Evolutionary conservation across 2,888 invertebrate species (phyloP), one percentile per base, ranked within the genome.

Genomic region (Lepetodrilus schrolli): DNA sequence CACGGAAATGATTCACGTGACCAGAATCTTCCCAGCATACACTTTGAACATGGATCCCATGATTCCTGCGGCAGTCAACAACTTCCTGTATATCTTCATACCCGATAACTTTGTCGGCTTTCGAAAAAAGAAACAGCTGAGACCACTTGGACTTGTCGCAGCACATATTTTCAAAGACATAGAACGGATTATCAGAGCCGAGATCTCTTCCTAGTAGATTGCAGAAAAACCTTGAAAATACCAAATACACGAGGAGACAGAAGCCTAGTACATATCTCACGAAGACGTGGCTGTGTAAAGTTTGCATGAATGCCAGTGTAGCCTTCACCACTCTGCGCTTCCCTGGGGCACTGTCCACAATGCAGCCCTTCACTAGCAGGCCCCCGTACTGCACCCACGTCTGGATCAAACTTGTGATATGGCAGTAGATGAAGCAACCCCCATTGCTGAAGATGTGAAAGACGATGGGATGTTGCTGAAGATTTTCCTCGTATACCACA

Each of bases 391-490:
- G 65, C 5, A 74, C 66, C 17, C 71, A 49, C 3, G 72, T 73
- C 50, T 75, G 78, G 21, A 87, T 93, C 74, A 93, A 93, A 75
- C 93, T 86, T 38, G 93, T 93, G 80, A 95, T 93, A 88, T 94
- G 93, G 78, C 93, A 93, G 88, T 94, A 95, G 8, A 94, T 91
- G 85, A 93, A 93, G 3, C 94, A 93, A 20, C 95, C 95, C n/a
- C 94, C 94, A 87, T 95, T 95, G 77, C 94, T 94, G 88, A 95
- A 95, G 73, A 94, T 92, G 84, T 95, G 95, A 87, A 95, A 93
- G 77, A 95, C 93, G 71, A 95, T 92, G 4, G 94, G 94, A 89
- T 94, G 94, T 38, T 92, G 92, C 86, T 94, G 93, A 75, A 94
- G 92, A 83, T 93, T 93, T 90, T 94, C 92, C 76, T 95, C 94